Conservation (phyloP, 2,888 invertebrate species). For the Baccha elongata region DNA sequence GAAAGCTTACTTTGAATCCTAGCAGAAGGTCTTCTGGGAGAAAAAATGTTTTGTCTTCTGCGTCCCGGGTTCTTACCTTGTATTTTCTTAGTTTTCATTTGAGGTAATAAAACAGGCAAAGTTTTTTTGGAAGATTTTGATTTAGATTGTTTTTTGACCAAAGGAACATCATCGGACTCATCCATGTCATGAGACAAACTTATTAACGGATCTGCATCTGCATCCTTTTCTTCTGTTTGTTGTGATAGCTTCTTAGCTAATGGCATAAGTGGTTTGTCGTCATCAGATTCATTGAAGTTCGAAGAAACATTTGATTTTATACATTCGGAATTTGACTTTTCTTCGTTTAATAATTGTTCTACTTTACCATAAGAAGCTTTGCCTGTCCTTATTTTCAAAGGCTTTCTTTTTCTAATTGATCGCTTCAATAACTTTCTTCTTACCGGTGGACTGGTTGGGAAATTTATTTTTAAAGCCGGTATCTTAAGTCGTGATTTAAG, state of each 20-base stretch:
- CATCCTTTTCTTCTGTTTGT: background rate
- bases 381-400: background rate
- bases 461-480: conserved; percentile 15
- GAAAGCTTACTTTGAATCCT: conserved; percentile 13
- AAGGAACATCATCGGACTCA: conserved; percentile 11
- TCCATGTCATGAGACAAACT: background rate
- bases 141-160: background rate
- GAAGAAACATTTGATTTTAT: background rate
- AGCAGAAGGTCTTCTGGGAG: conserved; percentile 6
- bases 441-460: background rate
- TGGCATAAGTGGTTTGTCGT: background rate
- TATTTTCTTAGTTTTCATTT: background rate
- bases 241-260: background rate
- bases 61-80: background rate
- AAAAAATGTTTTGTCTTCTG: too few relatives aligned
- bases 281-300: conserved; percentile 3
- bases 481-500: background rate
- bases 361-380: background rate
- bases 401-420: background rate
- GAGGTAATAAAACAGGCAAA: background rate
- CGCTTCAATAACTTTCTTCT: conserved; percentile 5
- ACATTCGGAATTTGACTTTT: background rate
- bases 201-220: background rate
- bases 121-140: background rate
- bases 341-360: background rate